Evolutionary conservation across 2,113 vertebrate genomes (phyloP).

Genomic region (Pavo muticus): DNA sequence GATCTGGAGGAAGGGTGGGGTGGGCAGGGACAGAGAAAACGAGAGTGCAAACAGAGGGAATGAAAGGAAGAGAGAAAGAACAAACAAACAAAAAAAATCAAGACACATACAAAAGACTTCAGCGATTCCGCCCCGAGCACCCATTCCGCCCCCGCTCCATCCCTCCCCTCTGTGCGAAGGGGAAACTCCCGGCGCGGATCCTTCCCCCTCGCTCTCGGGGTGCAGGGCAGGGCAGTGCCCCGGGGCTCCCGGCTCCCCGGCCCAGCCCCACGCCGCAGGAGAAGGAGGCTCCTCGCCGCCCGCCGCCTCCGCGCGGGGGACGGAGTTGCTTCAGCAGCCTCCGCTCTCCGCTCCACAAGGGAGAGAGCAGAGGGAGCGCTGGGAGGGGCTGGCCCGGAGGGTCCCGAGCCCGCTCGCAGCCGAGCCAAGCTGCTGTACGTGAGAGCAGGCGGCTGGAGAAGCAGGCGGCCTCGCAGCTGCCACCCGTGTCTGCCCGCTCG

Average conservation of each 20-base stretch:
- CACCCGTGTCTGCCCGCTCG: not conserved
- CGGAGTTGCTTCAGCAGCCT: not conserved
- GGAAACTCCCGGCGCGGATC: not conserved
- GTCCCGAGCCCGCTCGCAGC: not conserved
- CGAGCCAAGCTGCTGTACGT: not conserved
- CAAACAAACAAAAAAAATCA: not conserved
- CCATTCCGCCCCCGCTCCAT: not conserved
- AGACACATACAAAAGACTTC: constrained; percentile 33
- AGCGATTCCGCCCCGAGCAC: not conserved
- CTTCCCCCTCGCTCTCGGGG: not conserved
- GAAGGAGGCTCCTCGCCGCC: not conserved
- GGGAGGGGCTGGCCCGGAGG: not conserved
- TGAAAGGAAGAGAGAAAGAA: not conserved
- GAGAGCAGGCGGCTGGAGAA: not conserved
- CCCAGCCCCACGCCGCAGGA: not conserved
- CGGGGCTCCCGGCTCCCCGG: not conserved
- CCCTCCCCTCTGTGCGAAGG: not conserved
- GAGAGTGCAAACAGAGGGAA: not conserved
- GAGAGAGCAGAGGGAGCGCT: not conserved
- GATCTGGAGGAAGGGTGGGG: constrained; percentile 77
- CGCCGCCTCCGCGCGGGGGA: not conserved
- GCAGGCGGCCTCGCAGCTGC: not conserved
- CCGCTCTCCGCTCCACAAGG: not conserved
- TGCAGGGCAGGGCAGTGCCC: not conserved
- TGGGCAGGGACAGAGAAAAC: not conserved